These are phyloP conservation scores for Intellagama lesueurii DNA, from an alignment of 2,797 vertebrate species.

Conservation along the genomic window DNA sequence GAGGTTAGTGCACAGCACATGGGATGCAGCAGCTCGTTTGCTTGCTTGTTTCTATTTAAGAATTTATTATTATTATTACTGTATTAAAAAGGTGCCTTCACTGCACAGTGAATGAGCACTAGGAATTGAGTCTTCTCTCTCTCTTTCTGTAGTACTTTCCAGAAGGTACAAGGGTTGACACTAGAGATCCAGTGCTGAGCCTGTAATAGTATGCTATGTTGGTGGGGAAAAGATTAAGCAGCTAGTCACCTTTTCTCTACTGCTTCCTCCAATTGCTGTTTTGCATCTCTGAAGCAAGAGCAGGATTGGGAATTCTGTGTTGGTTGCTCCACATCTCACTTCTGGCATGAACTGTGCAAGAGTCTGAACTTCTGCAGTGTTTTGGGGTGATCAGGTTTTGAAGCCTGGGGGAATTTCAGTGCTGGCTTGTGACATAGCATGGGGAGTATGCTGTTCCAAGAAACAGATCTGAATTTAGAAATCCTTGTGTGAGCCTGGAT, in stretches of 20 bases:
- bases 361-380: not conserved
- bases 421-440: not conserved
- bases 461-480: not conserved
- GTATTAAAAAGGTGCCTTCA: no score
- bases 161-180: no score
- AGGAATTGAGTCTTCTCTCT: no score
- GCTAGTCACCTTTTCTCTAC: not conserved
- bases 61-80: no score
- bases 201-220: no score
- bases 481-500: not conserved
- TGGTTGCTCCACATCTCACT: not conserved
- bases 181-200: no score
- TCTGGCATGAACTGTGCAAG: not conserved
- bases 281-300: not conserved
- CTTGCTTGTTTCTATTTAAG: not conserved
- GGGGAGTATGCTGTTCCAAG: not conserved
- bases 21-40: not conserved
- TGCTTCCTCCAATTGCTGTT: not conserved
- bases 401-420: not conserved
- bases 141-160: no score
- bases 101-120: no score
- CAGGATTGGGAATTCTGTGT: not conserved
- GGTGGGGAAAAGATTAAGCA: no score
- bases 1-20: not conserved
- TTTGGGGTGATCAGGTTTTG: not conserved